A percentile compares a stretch with the other conserved stretches of the same genome.
These are phyloP conservation scores for Neosilurus hyrtlii DNA, from an alignment of 2,797 vertebrate species.

Conservation along the genomic window DNA sequence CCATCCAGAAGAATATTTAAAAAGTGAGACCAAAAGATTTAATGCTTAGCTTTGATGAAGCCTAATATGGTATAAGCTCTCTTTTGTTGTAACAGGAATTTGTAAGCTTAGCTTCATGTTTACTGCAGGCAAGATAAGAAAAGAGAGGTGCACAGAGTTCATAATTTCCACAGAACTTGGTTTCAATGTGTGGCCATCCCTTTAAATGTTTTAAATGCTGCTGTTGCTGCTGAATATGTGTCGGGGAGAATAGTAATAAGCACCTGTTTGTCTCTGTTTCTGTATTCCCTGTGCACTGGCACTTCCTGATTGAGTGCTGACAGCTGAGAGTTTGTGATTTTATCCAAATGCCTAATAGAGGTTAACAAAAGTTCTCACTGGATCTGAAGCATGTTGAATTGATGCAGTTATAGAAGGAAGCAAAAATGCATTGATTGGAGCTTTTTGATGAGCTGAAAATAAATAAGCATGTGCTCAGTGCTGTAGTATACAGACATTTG, in stretches of 20 bases:
- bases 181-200: constrained; percentile 20
- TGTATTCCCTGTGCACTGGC: constrained; percentile 18
- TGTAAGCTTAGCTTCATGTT: constrained; percentile 45
- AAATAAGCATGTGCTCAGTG: too few species aligned
- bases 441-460: neutral
- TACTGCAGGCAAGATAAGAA: constrained; percentile 41
- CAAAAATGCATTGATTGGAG: neutral
- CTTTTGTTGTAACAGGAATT: constrained; percentile 28
- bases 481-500: neutral
- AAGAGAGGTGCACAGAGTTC: neutral
- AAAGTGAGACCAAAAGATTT: constrained; percentile 25
- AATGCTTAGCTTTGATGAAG: constrained; percentile 43
- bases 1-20: constrained; percentile 21
- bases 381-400: constrained; percentile 14
- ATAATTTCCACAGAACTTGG: constrained; percentile 31
- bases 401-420: neutral
- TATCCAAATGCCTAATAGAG: constrained; percentile 32
- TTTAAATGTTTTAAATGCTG: constrained; percentile 35
- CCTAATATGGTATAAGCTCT: constrained; percentile 26
- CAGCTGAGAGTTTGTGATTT: constrained; percentile 3
- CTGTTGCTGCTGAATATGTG: constrained; percentile 25
- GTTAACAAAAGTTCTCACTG: constrained; percentile 18
- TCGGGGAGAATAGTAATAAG: constrained; percentile 27
- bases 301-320: constrained; percentile 23
- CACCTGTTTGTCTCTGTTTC: constrained; percentile 27